Conservation (phyloP, 2,888 invertebrate genomes). For the Podotricha telesiphe region DNA sequence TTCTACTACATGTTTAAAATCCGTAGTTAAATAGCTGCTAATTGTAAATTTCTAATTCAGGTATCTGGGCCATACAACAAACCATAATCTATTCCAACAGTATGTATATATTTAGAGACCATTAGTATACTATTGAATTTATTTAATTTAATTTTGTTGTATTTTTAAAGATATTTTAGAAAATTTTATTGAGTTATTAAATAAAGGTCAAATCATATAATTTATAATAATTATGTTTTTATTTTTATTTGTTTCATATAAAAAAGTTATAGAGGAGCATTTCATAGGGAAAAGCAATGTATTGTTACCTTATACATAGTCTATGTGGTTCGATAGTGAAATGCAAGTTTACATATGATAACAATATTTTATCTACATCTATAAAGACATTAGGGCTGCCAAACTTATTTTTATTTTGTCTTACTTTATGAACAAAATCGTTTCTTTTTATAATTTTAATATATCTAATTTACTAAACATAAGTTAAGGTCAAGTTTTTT, state of each 20-base stretch:
- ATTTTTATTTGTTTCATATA: not conserved
- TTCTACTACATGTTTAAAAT: too few species aligned
- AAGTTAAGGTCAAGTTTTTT: too few species aligned
- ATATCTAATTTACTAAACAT: too few species aligned
- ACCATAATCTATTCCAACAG: not conserved
- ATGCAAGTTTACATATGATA: constrained; percentile 6
- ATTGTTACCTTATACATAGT: not conserved
- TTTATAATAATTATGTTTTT: not conserved
- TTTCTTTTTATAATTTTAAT: not conserved
- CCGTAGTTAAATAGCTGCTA: too few species aligned
- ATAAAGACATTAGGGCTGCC: constrained; percentile 5
- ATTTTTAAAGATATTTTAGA: too few species aligned
- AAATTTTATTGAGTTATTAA: not conserved
- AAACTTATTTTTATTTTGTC: not conserved
- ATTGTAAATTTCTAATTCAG: too few species aligned
- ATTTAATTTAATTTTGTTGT: not conserved
- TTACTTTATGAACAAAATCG: not conserved
- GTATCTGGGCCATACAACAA: not conserved
- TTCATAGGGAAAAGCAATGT: not conserved
- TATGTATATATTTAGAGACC: not conserved
- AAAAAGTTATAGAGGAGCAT: not conserved
- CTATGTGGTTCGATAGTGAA: not conserved
- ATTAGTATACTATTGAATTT: not conserved
- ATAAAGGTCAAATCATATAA: not conserved
- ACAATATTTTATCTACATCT: constrained; percentile 18